Percentiles rank a stretch among this genome's conserved stretches.
phyloP scores from a whole-genome alignment of 2,113 vertebrate genomes.

The Parotia lawesii region DNA sequence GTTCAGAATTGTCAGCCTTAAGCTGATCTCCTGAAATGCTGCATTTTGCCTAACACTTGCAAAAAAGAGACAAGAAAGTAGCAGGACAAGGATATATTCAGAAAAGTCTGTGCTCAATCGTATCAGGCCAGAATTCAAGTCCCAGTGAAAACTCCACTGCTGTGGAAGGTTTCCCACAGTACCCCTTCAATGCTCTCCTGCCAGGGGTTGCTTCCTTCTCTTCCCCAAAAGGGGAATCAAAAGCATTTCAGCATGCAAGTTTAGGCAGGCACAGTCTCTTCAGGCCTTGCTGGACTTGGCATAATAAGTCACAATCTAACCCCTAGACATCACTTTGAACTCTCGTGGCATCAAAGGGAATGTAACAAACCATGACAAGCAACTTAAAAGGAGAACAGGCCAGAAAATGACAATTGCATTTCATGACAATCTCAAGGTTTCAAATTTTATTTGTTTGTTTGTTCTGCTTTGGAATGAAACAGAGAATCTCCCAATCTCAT shows the following conservation, averaged over 20 bases:
- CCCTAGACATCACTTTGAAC: constrained; percentile 55
- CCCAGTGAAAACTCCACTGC: neutral
- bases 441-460: constrained; percentile 57
- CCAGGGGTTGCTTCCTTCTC: neutral
- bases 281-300: constrained; percentile 20
- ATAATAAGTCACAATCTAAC: constrained; percentile 49
- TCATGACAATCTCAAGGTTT: constrained; percentile 35
- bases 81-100: neutral
- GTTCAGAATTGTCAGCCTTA: neutral
- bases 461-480: constrained; percentile 5
- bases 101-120: neutral
- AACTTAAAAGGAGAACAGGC: constrained; percentile 42
- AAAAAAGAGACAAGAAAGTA: neutral
- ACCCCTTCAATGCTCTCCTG: neutral
- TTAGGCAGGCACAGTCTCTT: constrained; percentile 24
- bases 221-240: neutral
- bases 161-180: neutral
- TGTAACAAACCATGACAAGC: constrained; percentile 55
- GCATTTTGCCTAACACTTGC: neutral
- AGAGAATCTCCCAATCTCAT: neutral
- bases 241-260: constrained; percentile 18
- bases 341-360: constrained; percentile 43
- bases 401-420: constrained; percentile 47
- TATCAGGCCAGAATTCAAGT: neutral
- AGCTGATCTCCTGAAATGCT: neutral